Conservation (phyloP, 2,888 invertebrate species). For the Artemia sp. region DNA sequence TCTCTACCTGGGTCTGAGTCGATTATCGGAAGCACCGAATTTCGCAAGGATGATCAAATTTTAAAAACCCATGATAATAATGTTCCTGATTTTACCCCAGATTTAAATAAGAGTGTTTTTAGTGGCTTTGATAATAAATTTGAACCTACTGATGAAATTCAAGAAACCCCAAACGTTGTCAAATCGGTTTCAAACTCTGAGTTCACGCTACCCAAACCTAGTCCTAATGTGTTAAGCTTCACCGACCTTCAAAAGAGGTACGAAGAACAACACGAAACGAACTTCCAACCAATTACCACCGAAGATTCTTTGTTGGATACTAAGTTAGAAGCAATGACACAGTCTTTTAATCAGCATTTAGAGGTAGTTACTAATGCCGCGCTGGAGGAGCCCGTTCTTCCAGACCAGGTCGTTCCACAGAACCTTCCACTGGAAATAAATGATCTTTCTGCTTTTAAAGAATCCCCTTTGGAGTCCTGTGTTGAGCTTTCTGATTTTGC, state of each 20-base stretch:
- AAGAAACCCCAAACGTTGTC: not conserved
- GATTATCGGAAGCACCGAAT: not conserved
- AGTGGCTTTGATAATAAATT: too few species aligned
- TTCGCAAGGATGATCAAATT: not conserved
- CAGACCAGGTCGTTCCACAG: not conserved
- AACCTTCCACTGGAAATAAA: too few species aligned
- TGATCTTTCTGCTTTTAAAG: too few species aligned
- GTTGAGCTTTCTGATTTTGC: not conserved
- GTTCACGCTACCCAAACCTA: not conserved
- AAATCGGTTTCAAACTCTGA: not conserved
- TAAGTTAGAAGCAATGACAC: not conserved
- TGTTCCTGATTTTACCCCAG: not conserved
- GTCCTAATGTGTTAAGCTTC: constrained; percentile 12
- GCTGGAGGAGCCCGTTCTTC: not conserved
- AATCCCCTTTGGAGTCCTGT: too few species aligned
- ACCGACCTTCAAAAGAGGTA: constrained; percentile 13
- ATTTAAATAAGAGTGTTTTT: not conserved
- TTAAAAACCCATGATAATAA: not conserved
- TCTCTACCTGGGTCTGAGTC: not conserved
- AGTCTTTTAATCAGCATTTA: not conserved
- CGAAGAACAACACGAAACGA: constrained; percentile 1
- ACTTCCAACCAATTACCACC: constrained; percentile 2
- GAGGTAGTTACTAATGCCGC: not conserved
- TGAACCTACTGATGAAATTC: not conserved
- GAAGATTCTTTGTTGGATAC: not conserved